Evolutionary conservation across 2,113 vertebrate genomes (phyloP), one percentile per base, ranked within the genome.

Genomic region (Cottus gobio): DNA sequence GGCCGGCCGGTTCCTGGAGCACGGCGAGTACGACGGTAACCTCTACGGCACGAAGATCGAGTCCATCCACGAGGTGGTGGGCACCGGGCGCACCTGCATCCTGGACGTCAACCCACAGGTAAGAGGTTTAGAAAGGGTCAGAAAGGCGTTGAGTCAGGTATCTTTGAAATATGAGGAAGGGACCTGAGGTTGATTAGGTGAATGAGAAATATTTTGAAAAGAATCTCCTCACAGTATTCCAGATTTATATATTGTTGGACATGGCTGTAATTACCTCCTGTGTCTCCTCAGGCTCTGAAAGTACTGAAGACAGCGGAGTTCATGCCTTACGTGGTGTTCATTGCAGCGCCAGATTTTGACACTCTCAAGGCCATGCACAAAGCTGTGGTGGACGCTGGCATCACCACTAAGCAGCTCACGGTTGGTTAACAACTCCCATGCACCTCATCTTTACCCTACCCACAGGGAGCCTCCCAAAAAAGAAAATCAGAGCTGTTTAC

Each of bases 71-170:
- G 96, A 98, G 90, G 98, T 99, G 88, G 97, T 99, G 84, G 93
- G 95, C 75, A 95, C 96, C 0, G 97, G 97, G 80, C 94, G 97
- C 73, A 98, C 96, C 61, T 99, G 98, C 90, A 99, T 99, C 91
- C 95, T 99, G 90, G 98, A 99, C 0, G 97, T 99, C 78, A 99
- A 99, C 91, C 97, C 98, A 39, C 98, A 99, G 95, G 98, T 99
- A 83, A 73, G 48, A 74, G n/a, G 50, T 15, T 46, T 2, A 11
- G 16, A 20, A 39, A 28, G 28, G 39, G 39, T 20, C 3, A 12
- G 15, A 24, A 39, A 22, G 26, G 62, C n/a, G 22, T 7, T 39
- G 34, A 26, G 10, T 62, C 60, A n/a, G 31, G 57, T 62, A 1
- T 39, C 36, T 28, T 20, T 26, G 13, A 15, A 26, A 50, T 7